These are phyloP conservation scores for Drosophila funebris DNA, from an alignment of 1,140 invertebrate genomes.

Conservation along the genomic window DNA sequence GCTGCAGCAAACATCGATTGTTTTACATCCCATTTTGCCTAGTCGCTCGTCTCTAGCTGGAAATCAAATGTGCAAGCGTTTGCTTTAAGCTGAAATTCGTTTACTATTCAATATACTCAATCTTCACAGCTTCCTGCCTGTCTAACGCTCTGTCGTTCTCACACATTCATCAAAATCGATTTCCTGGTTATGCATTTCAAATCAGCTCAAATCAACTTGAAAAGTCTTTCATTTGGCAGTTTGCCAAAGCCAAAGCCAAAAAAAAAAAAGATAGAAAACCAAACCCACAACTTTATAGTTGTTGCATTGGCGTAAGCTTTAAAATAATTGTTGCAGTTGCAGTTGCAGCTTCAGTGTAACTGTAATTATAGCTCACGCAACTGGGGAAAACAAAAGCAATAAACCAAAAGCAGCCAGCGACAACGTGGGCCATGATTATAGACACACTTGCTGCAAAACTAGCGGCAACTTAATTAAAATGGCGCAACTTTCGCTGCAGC, in stretches of 20 bases:
- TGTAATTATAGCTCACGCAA: slow-evolving; percentile 66
- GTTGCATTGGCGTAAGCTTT: neutral
- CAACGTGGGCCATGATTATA: slow-evolving; percentile 40
- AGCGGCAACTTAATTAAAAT: slow-evolving; percentile 74
- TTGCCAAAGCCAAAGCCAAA: slow-evolving; percentile 24
- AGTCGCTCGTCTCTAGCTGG: neutral
- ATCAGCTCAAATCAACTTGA: slow-evolving; percentile 16
- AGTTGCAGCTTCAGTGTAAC: neutral
- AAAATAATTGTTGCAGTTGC: neutral
- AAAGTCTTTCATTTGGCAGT: slow-evolving; percentile 52
- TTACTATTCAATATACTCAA: slow-evolving; percentile 17
- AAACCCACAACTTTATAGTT: slow-evolving; percentile 4
- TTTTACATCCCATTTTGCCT: too few species aligned
- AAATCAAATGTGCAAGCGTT: neutral
- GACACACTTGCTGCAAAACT: slow-evolving; percentile 28
- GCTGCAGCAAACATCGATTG: too few species aligned
- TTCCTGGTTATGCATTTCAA: slow-evolving; percentile 56
- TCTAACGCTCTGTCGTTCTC: neutral
- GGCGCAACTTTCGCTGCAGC: slow-evolving; percentile 52
- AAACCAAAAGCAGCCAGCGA: slow-evolving; percentile 41
- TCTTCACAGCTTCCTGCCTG: slow-evolving; percentile 4
- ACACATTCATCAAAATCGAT: slow-evolving; percentile 48
- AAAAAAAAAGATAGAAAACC: too few species aligned
- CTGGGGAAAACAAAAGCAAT: slow-evolving; percentile 64
- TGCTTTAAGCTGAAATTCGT: slow-evolving; percentile 18